A percentile compares a stretch with the other conserved stretches of the same genome.
These are phyloP conservation scores for Antheraea assamensis DNA, from an alignment of 2,888 invertebrate species.

Conservation along the genomic window DNA sequence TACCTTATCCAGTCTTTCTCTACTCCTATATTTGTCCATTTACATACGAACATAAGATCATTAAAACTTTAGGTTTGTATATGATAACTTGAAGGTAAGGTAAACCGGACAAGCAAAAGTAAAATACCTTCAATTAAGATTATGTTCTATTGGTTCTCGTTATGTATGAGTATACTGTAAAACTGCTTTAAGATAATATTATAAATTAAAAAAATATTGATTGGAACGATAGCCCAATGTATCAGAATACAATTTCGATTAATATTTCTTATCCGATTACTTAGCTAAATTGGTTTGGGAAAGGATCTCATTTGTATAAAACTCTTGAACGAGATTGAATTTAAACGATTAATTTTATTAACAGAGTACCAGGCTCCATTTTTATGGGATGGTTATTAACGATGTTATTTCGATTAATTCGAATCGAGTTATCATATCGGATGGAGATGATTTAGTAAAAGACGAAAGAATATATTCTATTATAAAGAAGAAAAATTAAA, in stretches of 20 bases:
- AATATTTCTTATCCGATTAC: slow-evolving; percentile 31
- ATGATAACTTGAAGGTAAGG: too few relatives aligned
- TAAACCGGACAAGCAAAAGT: too few relatives aligned
- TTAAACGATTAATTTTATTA: slow-evolving; percentile 39
- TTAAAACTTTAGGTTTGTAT: too few relatives aligned
- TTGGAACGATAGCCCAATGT: neutral
- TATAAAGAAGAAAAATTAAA: neutral
- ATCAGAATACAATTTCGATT: slow-evolving; percentile 6
- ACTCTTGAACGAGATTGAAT: slow-evolving; percentile 41
- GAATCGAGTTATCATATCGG: neutral
- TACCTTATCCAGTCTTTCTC: too few relatives aligned
- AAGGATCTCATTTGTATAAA: slow-evolving; percentile 32
- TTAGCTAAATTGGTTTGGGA: slow-evolving; percentile 40
- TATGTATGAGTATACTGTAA: neutral
- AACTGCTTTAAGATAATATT: neutral
- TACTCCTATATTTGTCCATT: too few relatives aligned
- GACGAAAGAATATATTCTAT: neutral
- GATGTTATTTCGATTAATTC: slow-evolving; percentile 23
- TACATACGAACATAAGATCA: too few relatives aligned
- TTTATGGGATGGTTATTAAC: slow-evolving; percentile 29
- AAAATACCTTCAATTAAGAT: too few relatives aligned
- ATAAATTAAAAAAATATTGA: neutral
- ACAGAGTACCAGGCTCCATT: slow-evolving; percentile 24
- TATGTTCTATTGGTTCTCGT: neutral
- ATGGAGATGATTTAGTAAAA: neutral